Evolutionary conservation across 2,113 vertebrate species (phyloP).

Genomic region (Erythrolamprus reginae): DNA sequence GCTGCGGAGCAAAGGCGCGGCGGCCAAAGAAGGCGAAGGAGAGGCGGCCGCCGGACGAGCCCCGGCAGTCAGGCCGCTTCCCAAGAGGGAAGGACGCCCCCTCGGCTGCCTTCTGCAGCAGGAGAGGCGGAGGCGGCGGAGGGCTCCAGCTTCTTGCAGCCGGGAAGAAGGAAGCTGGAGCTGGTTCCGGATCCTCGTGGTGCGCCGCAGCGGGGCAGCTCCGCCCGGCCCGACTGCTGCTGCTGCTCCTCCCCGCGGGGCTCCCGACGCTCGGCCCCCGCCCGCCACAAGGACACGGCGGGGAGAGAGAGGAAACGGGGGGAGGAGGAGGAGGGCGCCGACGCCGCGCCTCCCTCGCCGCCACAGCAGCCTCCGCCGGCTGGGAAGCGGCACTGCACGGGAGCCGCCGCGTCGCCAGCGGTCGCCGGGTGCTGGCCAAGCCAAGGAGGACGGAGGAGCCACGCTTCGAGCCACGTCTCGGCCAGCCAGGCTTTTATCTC

Average conservation of each 20-base stretch:
- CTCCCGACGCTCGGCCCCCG: not conserved
- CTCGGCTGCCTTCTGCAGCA: not conserved
- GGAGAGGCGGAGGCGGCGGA: not conserved
- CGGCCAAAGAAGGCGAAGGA: too few relatives aligned
- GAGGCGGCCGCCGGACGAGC: too few relatives aligned
- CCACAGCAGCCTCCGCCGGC: slow-evolving; percentile 15
- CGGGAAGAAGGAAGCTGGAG: not conserved
- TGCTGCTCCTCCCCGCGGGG: not conserved
- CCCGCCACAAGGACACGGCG: not conserved
- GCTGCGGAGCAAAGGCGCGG: too few relatives aligned
- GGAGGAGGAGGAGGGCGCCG: not conserved
- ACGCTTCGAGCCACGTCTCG: not conserved
- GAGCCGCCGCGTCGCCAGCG: rapidly evolving
- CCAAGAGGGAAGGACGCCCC: not conserved
- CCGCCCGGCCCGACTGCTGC: not conserved
- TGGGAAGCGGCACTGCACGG: not conserved
- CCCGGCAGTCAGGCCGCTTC: not conserved
- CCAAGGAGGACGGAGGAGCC: not conserved
- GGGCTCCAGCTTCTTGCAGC: too few relatives aligned
- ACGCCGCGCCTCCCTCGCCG: not conserved
- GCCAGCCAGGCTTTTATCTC: not conserved
- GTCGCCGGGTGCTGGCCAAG: not conserved
- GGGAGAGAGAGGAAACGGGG: not conserved
- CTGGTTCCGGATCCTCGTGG: not conserved
- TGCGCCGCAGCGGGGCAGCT: not conserved